These are phyloP conservation scores for Steinernema scapterisci DNA, from an alignment of 2,888 invertebrate genomes.

Conservation along the genomic window DNA sequence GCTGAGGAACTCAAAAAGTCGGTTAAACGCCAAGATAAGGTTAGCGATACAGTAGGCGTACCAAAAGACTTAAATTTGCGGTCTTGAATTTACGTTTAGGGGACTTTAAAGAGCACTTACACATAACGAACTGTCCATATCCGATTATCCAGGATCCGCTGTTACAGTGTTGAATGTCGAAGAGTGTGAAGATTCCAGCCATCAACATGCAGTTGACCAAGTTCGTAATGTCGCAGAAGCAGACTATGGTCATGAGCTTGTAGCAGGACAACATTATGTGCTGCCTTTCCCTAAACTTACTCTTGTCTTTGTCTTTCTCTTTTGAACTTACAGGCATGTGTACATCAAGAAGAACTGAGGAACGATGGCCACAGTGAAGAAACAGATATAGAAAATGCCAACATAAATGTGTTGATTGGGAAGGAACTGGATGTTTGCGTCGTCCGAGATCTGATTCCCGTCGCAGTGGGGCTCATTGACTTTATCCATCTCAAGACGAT, in stretches of 20 bases:
- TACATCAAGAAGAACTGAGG: conserved; percentile 13
- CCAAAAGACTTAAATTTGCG: conserved; percentile 4
- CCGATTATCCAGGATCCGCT: background rate
- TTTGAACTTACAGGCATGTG: conserved; percentile 16
- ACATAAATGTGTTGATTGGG: background rate
- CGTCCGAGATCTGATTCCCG: background rate
- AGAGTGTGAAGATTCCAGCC: background rate
- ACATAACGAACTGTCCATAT: conserved; percentile 20
- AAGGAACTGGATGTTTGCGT: background rate
- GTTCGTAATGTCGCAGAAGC: conserved; percentile 10
- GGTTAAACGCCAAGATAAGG: conserved; percentile 14
- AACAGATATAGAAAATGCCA: background rate
- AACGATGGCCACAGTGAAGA: background rate
- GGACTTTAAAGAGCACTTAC: too few species aligned
- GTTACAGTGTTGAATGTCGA: conserved; percentile 14
- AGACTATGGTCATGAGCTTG: conserved; percentile 16
- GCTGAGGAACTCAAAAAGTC: background rate
- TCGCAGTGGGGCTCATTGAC: background rate
- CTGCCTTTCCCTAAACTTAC: conserved; percentile 1
- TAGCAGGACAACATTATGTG: background rate
- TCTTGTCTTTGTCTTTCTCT: background rate
- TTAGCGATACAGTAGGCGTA: conserved; percentile 21
- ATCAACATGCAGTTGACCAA: background rate
- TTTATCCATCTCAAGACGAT: too few species aligned
- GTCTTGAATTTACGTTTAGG: background rate